These are phyloP conservation scores for Boulengeromyrus knoepffleri DNA, from an alignment of 2,113 vertebrate genomes.

Conservation along the genomic window DNA sequence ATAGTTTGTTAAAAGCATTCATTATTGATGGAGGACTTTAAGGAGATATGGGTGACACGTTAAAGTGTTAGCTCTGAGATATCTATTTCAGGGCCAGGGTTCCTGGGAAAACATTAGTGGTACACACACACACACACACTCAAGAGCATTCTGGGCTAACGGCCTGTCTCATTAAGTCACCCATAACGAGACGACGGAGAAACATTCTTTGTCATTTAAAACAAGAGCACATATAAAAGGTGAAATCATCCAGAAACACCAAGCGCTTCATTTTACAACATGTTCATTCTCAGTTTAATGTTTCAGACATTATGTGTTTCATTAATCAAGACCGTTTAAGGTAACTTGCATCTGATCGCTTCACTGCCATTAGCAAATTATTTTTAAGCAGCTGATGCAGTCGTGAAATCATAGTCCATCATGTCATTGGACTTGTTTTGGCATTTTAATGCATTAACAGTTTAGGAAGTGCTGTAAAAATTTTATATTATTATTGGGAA, in stretches of 20 bases:
- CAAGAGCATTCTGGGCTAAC: background rate
- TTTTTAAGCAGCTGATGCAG: background rate
- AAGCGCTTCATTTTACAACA: background rate
- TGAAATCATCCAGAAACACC: background rate
- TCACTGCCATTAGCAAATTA: background rate
- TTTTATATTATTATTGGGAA: background rate
- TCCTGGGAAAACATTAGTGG: background rate
- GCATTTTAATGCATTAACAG: background rate
- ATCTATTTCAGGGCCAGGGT: background rate
- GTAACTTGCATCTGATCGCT: background rate
- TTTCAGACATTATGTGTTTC: background rate
- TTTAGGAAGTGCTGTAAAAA: background rate
- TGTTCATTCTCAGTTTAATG: background rate
- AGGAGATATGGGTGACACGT: background rate
- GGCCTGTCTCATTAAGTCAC: background rate
- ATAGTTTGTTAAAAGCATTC: background rate
- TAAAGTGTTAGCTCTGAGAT: background rate
- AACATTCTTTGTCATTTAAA: background rate
- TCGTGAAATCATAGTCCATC: background rate
- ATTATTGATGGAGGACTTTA: background rate
- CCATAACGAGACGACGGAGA: background rate
- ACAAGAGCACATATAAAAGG: background rate
- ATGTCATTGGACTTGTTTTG: background rate
- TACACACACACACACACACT: background rate
- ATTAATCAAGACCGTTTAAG: background rate